Percentiles rank a stretch among this genome's conserved stretches.
These are phyloP conservation scores for Phodopus roborovskii DNA, from an alignment of 2,113 vertebrate genomes.

Conservation along the genomic window DNA sequence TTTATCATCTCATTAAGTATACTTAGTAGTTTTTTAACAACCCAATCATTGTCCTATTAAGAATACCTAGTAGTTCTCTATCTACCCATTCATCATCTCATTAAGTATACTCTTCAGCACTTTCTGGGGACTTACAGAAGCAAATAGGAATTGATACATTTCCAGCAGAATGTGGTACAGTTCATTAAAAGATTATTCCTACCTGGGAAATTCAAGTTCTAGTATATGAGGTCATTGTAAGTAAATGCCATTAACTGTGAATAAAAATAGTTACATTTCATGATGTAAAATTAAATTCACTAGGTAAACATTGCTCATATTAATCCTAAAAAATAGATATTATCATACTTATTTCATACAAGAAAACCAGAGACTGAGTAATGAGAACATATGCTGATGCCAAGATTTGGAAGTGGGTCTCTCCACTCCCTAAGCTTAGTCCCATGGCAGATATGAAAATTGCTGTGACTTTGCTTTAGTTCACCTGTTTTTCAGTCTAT, in stretches of 20 bases:
- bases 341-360: not conserved
- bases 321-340: not conserved
- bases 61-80: not conserved
- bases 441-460: not conserved
- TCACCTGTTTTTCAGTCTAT: not conserved
- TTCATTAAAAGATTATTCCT: not conserved
- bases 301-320: not conserved
- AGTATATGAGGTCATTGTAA: not conserved
- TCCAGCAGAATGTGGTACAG: not conserved
- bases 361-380: not conserved
- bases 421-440: not conserved
- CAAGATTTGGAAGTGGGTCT: not conserved
- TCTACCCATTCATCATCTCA: not conserved
- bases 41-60: not conserved
- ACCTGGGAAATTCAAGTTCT: slow-evolving; percentile 27
- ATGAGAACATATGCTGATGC: not conserved
- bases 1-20: not conserved
- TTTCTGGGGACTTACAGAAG: slow-evolving; percentile 39
- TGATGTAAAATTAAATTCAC: not conserved
- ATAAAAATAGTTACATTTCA: not conserved
- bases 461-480: not conserved
- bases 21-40: not conserved
- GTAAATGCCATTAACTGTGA: not conserved
- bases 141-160: not conserved
- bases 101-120: not conserved